Evolutionary conservation across 2,888 invertebrate species (phyloP).

Genomic region (Ochropleura plecta): DNA sequence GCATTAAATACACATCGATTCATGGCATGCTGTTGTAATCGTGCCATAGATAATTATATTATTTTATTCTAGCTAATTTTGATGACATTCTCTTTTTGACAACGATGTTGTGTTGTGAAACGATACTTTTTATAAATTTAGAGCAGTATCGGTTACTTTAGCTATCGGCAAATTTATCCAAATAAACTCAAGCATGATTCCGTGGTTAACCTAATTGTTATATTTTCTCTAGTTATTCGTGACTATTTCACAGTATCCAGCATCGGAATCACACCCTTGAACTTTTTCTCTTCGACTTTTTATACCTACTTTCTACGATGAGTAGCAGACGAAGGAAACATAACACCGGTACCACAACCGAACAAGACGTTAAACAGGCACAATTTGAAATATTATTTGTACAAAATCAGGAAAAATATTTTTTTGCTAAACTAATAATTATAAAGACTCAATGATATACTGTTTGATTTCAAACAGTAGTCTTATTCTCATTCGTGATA

Average conservation of each 20-base stretch:
- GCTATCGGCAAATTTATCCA: too few relatives aligned
- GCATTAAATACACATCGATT: slow-evolving; percentile 52
- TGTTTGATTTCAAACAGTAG: neutral
- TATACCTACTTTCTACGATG: neutral
- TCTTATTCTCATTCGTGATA: neutral
- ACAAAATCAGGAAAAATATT: neutral
- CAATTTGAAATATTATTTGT: neutral
- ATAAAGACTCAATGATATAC: neutral
- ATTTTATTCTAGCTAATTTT: slow-evolving; percentile 29
- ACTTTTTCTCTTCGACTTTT: neutral
- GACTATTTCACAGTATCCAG: neutral
- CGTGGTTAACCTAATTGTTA: too few relatives aligned
- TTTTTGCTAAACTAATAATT: neutral
- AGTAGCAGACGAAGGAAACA: slow-evolving; percentile 16
- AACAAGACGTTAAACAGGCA: slow-evolving; percentile 26
- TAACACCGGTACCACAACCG: slow-evolving; percentile 11
- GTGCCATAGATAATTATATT: neutral
- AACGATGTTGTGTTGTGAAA: neutral
- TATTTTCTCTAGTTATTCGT: neutral
- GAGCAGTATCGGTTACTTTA: neutral
- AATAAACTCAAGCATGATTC: too few relatives aligned
- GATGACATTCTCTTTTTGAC: slow-evolving; percentile 1
- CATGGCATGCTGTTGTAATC: slow-evolving; percentile 15
- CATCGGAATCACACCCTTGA: neutral
- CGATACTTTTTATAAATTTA: neutral